Percentiles rank a stretch among this genome's conserved stretches.
Evolutionary conservation across 2,113 vertebrate genomes (phyloP).

Genomic region (Catagonus wagneri): DNA sequence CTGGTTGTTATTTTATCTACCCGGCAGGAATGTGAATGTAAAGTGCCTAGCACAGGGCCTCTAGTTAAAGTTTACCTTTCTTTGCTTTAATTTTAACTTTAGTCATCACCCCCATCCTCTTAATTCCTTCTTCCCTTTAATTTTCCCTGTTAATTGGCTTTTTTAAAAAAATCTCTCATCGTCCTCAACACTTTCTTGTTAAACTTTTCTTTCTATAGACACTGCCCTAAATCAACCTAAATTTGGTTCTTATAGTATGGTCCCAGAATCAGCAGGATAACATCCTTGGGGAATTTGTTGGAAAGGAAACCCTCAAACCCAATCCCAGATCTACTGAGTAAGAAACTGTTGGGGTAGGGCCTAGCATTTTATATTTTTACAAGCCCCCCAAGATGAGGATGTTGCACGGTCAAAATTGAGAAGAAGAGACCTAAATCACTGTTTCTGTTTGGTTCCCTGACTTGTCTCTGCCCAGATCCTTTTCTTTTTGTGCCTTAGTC

Average conservation of each 20-base stretch:
- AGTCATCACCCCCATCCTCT: background rate
- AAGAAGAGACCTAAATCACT: background rate
- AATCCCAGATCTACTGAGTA: background rate
- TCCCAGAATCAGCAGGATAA: background rate
- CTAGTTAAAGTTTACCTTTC: background rate
- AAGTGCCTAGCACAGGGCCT: background rate
- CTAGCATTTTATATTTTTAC: background rate
- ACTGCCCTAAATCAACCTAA: background rate
- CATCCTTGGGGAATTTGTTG: slow-evolving; percentile 6
- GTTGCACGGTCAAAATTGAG: background rate
- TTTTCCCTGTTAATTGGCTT: background rate
- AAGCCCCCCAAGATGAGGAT: background rate
- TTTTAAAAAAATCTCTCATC: background rate
- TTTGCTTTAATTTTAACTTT: background rate
- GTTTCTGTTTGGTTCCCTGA: background rate
- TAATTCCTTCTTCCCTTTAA: slow-evolving; percentile 2
- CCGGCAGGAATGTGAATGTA: background rate
- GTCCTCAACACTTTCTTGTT: background rate
- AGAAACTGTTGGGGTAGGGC: background rate
- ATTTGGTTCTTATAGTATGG: background rate
- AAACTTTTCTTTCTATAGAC: background rate
- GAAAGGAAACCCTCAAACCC: background rate
- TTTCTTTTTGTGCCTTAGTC: background rate
- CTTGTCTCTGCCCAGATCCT: background rate
- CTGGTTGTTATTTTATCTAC: background rate